Percentiles rank a stretch among this genome's conserved stretches.
phyloP scores from a whole-genome alignment of 1,140 invertebrate genomes.

The Drosophila jambulina region DNA sequence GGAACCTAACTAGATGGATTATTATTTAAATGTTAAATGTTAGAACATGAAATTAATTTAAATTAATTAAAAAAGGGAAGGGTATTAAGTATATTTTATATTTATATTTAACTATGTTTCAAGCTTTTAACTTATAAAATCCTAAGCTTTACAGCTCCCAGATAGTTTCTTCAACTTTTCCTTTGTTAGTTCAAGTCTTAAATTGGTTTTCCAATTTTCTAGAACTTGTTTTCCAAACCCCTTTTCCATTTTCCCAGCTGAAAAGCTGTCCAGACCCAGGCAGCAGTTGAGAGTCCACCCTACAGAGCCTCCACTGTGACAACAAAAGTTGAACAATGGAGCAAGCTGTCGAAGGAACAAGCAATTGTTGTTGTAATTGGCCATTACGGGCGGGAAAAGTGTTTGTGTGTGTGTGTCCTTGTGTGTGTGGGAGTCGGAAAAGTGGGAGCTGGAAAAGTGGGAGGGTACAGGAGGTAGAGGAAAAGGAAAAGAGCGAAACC shows the following conservation, averaged over 20 bases:
- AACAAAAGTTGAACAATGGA: conserved; percentile 35
- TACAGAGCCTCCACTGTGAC: conserved; percentile 1
- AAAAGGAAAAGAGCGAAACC: conserved; percentile 56
- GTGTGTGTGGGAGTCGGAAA: background rate
- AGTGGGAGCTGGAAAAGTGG: background rate
- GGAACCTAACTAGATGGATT: background rate
- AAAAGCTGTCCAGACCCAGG: background rate
- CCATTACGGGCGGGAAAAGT: conserved; percentile 40
- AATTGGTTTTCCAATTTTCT: no score
- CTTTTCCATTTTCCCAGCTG: background rate
- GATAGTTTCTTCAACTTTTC: background rate
- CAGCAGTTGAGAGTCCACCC: background rate
- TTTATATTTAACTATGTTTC: background rate
- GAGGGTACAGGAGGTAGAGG: background rate
- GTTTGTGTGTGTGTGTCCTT: background rate
- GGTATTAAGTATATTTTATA: background rate
- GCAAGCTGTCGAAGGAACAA: conserved; percentile 40
- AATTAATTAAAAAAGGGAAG: background rate
- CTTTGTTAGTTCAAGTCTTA: background rate
- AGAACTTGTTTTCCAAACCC: background rate
- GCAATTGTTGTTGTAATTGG: conserved; percentile 57
- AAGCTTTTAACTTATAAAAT: background rate
- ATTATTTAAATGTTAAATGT: background rate
- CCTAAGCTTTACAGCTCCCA: accelerated
- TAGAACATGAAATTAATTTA: background rate